phyloP scores from a whole-genome alignment of 2,113 vertebrate species.

The Trematocara nigrifrons region DNA sequence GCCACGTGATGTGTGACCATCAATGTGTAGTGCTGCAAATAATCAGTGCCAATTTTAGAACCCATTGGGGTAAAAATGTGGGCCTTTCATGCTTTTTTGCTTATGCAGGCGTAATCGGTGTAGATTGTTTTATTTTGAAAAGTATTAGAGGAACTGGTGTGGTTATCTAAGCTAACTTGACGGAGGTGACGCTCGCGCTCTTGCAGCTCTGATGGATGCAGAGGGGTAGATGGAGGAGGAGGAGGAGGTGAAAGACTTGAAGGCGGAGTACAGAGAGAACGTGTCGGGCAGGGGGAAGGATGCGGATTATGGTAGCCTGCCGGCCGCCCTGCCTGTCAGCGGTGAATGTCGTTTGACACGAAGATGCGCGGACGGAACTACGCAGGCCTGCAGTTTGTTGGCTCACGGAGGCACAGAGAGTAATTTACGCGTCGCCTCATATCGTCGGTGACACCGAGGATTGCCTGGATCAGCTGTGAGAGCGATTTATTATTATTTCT shows the following conservation, averaged over 20 bases:
- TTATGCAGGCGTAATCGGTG: background rate
- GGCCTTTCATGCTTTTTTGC: background rate
- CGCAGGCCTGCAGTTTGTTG: slow-evolving; percentile 20
- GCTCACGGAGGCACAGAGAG: background rate
- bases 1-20: background rate
- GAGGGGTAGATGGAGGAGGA: slow-evolving; percentile 61
- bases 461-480: background rate
- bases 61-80: background rate
- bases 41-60: background rate
- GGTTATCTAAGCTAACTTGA: background rate
- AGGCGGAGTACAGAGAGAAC: slow-evolving; percentile 42
- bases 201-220: slow-evolving; percentile 54
- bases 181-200: background rate
- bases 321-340: background rate
- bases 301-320: slow-evolving; percentile 55
- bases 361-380: slow-evolving; percentile 14
- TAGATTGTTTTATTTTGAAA: slow-evolving; percentile 24
- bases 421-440: background rate
- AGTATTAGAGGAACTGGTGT: background rate
- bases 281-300: slow-evolving; percentile 37
- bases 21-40: background rate
- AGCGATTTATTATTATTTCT: background rate
- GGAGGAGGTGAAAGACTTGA: slow-evolving; percentile 55
- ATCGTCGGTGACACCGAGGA: background rate
- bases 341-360: slow-evolving; percentile 14